Conservation (phyloP, 2,888 invertebrate genomes). For the Phengaris arion region DNA sequence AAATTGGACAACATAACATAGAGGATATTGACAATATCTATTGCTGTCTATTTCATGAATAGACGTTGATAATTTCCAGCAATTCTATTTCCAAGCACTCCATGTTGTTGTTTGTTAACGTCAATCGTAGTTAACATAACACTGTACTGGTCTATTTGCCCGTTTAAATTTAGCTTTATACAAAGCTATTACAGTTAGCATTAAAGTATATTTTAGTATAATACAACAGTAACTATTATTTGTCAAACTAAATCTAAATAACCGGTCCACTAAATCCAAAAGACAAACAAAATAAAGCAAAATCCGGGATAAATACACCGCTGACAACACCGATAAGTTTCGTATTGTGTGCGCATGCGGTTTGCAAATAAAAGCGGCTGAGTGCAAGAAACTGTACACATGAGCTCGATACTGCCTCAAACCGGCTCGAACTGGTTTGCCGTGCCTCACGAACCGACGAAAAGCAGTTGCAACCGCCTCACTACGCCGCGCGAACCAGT, state of each 20-base stretch:
- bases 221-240: neutral
- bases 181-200: neutral
- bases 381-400: slow-evolving; percentile 42
- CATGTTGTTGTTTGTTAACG: neutral
- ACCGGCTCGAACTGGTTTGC: slow-evolving; percentile 18
- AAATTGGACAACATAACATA: neutral
- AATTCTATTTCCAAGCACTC: neutral
- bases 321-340: slow-evolving; percentile 13
- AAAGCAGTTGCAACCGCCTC: neutral
- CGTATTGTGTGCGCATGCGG: slow-evolving; percentile 35
- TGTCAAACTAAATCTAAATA: neutral
- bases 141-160: neutral
- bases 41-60: neutral
- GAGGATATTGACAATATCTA: neutral
- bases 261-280: neutral
- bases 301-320: neutral
- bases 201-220: neutral
- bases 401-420: slow-evolving; percentile 35
- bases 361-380: slow-evolving; percentile 41
- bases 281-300: neutral
- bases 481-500: neutral
- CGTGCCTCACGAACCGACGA: neutral
- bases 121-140: neutral
- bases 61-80: slow-evolving; percentile 8
- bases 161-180: neutral